Evolutionary conservation across 2,113 vertebrate genomes (phyloP), one percentile per base, ranked within the genome.

Genomic region (Illadopsis cleaveri): DNA sequence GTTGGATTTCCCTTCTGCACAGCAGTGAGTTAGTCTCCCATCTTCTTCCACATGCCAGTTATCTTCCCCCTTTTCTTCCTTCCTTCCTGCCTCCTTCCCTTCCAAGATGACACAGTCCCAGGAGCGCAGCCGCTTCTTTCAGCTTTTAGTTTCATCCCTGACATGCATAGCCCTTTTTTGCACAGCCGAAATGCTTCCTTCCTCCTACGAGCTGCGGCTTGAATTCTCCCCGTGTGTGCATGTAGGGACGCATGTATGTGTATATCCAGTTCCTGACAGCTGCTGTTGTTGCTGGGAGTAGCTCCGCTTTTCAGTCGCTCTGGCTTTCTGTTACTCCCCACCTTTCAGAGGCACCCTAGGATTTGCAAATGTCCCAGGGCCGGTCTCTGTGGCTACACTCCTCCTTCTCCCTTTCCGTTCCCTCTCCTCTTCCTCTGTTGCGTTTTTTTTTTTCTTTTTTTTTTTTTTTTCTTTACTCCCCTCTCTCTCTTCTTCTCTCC

Each of bases 1-100:
- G 97, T 98, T 98, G 97, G 92, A 90, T 93, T 60, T 62, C 77
- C 62, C 89, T 35, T 42, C 79, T 51, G 86, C 45, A 56, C 57
- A 35, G 92, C 95, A 45, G 82, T 28, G 80, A 78, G 37, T 57
- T 66, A 94, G 86, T 82, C 92, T 91, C 86, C 25, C 93, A 86
- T 94, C 83, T 85, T 94, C 87, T 93, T 93, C 73, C 87, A 86
- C 91, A 90, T 8, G 87, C 71, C 89, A 70, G 92, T n/a, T 86
- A 58, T 91, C 85, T 95, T 93, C 82, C 71, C 90, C 35, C 75
- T 85, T 93, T 80, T 84, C 86, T 94, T 92, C 85, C 87, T 94
- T 80, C 68, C 68, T 91, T 76, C 89, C 95, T 96, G 54, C 91
- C 77, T 94, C 54, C 91, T 64, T 85, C 68, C 73, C 65, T 95